phyloP scores from a whole-genome alignment of 2,888 invertebrate genomes.

The Ashinkailepas kermadecensis region DNA sequence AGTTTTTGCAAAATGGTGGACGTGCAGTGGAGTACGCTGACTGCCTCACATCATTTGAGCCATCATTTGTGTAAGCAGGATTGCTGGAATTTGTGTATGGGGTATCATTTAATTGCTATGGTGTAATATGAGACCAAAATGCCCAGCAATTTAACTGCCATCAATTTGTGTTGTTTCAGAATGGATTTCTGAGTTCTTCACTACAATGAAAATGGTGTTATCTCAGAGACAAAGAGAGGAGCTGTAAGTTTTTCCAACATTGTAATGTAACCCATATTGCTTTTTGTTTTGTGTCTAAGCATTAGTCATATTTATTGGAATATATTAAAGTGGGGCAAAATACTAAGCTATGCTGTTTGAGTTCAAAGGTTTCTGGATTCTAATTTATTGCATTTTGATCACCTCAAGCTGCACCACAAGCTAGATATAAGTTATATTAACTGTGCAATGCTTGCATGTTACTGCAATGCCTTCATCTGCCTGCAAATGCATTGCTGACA shows the following conservation, averaged over 20 bases:
- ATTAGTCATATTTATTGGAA: not conserved
- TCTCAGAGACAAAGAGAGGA: constrained; percentile 99
- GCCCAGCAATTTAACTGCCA: not conserved
- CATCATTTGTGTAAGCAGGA: no score
- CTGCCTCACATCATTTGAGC: no score
- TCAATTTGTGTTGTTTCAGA: constrained; percentile 28
- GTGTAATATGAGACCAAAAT: no score
- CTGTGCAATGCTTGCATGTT: no score
- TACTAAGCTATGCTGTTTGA: not conserved
- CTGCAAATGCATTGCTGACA: no score
- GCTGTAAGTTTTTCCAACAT: constrained; percentile 67
- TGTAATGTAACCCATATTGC: not conserved
- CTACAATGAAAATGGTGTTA: constrained; percentile 85
- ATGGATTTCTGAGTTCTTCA: constrained; percentile 27
- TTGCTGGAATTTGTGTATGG: no score
- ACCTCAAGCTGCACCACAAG: no score
- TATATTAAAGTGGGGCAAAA: not conserved
- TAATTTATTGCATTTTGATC: no score
- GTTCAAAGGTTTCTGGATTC: no score
- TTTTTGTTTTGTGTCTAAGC: not conserved
- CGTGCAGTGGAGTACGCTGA: not conserved
- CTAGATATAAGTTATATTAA: no score
- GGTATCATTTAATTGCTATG: no score
- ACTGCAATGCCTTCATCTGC: no score
- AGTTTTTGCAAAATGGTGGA: not conserved